These are phyloP conservation scores for Aphelenchoides besseyi DNA, from an alignment of 1,140 invertebrate species.

Conservation along the genomic window DNA sequence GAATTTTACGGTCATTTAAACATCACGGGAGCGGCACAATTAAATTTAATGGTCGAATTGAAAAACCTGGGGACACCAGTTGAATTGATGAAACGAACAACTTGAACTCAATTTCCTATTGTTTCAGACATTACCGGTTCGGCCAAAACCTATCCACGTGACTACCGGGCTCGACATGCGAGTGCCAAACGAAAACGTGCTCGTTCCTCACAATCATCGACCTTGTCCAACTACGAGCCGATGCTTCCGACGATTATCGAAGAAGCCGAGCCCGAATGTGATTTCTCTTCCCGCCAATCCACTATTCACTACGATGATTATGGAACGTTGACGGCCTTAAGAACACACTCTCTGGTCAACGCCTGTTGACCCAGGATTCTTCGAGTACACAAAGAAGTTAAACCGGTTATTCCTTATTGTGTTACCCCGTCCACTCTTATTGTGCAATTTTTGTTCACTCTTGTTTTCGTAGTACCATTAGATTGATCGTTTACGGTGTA, in stretches of 20 bases:
- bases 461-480: background rate
- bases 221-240: slow-evolving; percentile 12
- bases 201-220: slow-evolving; percentile 2
- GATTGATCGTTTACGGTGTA: background rate
- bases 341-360: background rate
- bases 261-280: slow-evolving; percentile 2
- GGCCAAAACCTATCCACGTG: slow-evolving; percentile 12
- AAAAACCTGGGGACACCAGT: too few relatives aligned
- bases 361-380: background rate
- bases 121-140: slow-evolving; percentile 12
- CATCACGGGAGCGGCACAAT: too few relatives aligned
- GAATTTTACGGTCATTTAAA: background rate
- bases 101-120: background rate
- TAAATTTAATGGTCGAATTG: too few relatives aligned
- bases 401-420: background rate
- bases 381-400: background rate
- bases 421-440: background rate
- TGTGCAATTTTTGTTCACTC: background rate
- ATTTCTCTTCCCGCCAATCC: background rate
- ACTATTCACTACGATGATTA: background rate
- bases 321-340: background rate
- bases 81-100: background rate
- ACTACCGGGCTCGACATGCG: slow-evolving; percentile 10
- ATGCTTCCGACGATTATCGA: slow-evolving; percentile 10
- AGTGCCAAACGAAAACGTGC: slow-evolving; percentile 20